Conservation (phyloP, 2,888 invertebrate species). For the Agrotis clavis region DNA sequence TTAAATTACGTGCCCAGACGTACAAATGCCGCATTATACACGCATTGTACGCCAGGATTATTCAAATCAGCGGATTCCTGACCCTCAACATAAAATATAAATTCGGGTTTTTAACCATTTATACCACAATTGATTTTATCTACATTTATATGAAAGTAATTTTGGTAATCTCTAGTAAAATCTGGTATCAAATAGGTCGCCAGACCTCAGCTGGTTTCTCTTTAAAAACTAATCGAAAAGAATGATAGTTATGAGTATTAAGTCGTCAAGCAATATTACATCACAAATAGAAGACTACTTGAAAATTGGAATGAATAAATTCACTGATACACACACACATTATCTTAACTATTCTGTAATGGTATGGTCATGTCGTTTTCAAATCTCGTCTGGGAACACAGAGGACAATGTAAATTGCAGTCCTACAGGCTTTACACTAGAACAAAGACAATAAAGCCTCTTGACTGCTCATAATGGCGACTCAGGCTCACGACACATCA, state of each 20-base stretch:
- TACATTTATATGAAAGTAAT: not conserved
- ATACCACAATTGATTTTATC: slow-evolving; percentile 5
- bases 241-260: not conserved
- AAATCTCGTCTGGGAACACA: slow-evolving; percentile 40
- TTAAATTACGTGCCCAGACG: slow-evolving; percentile 74
- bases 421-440: slow-evolving; percentile 53
- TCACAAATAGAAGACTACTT: not conserved
- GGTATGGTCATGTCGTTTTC: slow-evolving; percentile 33
- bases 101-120: slow-evolving; percentile 25
- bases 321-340: not conserved
- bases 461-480: no score
- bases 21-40: slow-evolving; percentile 73
- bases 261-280: not conserved
- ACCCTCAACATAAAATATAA: slow-evolving; percentile 34
- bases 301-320: slow-evolving; percentile 14
- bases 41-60: slow-evolving; percentile 74
- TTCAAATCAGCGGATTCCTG: slow-evolving; percentile 73
- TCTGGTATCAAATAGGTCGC: not conserved
- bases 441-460: no score
- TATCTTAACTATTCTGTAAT: not conserved
- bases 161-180: not conserved
- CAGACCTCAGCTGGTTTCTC: not conserved
- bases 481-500: no score
- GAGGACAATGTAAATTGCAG: slow-evolving; percentile 55
- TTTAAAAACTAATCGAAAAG: not conserved